Evolutionary conservation across 2,888 invertebrate genomes (phyloP), one percentile per base, ranked within the genome.

Genomic region (Meganola albula): DNA sequence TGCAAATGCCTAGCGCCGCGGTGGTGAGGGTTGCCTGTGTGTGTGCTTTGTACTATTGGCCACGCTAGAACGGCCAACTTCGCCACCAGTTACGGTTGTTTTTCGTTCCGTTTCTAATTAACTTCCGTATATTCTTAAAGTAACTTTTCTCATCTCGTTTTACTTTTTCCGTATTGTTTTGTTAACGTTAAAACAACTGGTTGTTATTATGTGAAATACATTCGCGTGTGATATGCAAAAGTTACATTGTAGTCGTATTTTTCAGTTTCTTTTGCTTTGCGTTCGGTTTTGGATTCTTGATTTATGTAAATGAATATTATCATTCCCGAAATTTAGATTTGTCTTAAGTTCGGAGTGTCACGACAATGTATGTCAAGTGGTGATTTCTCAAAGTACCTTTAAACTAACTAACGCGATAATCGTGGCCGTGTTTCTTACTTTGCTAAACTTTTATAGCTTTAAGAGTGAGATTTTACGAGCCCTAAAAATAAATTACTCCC

Each of bases 1-100:
- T 87, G 87, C 87, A 87, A 87, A 87, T 87, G 83, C 76, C 70
- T 75, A 65, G 74, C 63, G 64, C 63, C 55, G 63, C 77, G 69
- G 74, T 68, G 71, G 76, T 71, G 74, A 68, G 74, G 71, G 69
- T 63, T 67, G 61, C 43, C 63, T 75, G 80, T 83, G 83, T 83
- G 83, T 57, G 84, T 84, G 75, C 64, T 68, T 67, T 76, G 77
- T 82, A 80, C 84, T 79, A 83, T 84, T 84, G 84, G 82, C 80
- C 78, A 74, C 76, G 76, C 75, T 86, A 87, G 86, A 86, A 83
- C 84, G 84, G 77, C 84, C 64, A 86, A 85, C 86, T 80, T 85
- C 86, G 87, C 83, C 85, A 83, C 75, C 84, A 84, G 86, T 80
- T 79, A 86, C 87, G 87, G 87, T 87, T 87, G 87, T 86, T 87